Base-by-base conservation (phyloP, 2,113 vertebrate genomes). In the Scolopax mira region DNA sequence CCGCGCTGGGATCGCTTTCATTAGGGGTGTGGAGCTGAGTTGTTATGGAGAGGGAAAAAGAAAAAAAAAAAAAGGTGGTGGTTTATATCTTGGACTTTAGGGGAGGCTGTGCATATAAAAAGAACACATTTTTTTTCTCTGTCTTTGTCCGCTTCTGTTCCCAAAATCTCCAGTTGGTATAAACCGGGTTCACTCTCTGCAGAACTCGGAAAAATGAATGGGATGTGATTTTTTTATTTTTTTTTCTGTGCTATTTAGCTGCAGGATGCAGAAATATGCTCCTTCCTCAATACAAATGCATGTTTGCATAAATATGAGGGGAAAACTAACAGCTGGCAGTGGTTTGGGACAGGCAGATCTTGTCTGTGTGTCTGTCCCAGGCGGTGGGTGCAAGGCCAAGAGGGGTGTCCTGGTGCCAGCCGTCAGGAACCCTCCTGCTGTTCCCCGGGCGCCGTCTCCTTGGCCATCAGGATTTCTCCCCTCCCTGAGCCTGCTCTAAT, bases 361-460 rank as follows among this genome's bases (percentile, higher is more conserved):
- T 24, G 33, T 7, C 57, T 41, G 41, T 23, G 2, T 4, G 27
- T 12, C 21, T 8, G 5, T 13, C 21, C 28, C 58, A 18, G 77
- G 1, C 21, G 7, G 46, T 0, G 30, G 41, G 18, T 33, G 14
- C 23, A 22, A 13, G 60, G 30, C 13, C 17, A 44, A 13, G 17
- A 0, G 18, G 35, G 48, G 13, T 14, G 44, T 60, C 35, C n/a
- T 12, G 7, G 41, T 2, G 37, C 12, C 31, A 31, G 39, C 4
- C 3, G 4, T 24, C 21, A 7, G 84, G 71, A 69, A 2, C 37
- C 13, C 52, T 52, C 15, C 42, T 9, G 5, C 31, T 22, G 6
- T 5, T 30, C 55, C 82, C 72, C 33, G 11, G 1, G 22, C 13
- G 3, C n/a, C 0, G 0, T 11, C 25, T n/a, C 23, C 39, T 8